Evolutionary conservation across 2,888 invertebrate species (phyloP), one percentile per base, ranked within the genome.

Genomic region (Rhorus exstirpatorius): DNA sequence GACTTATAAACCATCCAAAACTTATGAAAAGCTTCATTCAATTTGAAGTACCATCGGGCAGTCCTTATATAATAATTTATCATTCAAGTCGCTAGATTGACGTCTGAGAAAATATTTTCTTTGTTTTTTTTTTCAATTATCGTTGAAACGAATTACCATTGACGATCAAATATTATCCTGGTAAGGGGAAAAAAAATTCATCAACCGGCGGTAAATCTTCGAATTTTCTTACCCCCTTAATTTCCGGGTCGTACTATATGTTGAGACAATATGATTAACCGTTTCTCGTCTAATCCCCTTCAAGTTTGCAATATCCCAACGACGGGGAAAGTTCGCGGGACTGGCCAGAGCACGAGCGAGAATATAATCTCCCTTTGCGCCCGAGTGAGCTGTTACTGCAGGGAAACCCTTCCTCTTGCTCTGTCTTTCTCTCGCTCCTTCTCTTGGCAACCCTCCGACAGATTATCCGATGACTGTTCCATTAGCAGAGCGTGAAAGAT

Each of bases 1-100:
- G 41, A 38, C 51, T 65, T 67, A 35, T 68, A 68, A 14, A 72
- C 72, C 51, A 35, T 86, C 87, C 86, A 86, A 88, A 87, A 87
- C 88, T 88, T 83, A 85, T 51, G 85, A 84, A 84, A 88, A 87
- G 78, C 68, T 80, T 86, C 81, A 85, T 86, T 86, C 87, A n/a
- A 84, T 86, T 86, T 84, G 79, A 78, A 79, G n/a, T 17, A 41
- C 41, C 38, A 41, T 63, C 74, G n/a, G 35, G 19, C 19, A 35
- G 38, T 3, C 19, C 19, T 60, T 46, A 60, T 74, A 61, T 75
- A 75, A 71, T 81, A 41, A 31, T 63, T 65, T 61, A 61, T 55
- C 41, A 8, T 53, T 26, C 63, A 2, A 83, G 76, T 78, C 75
- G 60, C 65, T 78, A 71, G 77, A 84, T 86, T 86, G 78, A 83